phyloP scores from a whole-genome alignment of 2,113 vertebrate genomes.

The Atractosteus spatula region DNA sequence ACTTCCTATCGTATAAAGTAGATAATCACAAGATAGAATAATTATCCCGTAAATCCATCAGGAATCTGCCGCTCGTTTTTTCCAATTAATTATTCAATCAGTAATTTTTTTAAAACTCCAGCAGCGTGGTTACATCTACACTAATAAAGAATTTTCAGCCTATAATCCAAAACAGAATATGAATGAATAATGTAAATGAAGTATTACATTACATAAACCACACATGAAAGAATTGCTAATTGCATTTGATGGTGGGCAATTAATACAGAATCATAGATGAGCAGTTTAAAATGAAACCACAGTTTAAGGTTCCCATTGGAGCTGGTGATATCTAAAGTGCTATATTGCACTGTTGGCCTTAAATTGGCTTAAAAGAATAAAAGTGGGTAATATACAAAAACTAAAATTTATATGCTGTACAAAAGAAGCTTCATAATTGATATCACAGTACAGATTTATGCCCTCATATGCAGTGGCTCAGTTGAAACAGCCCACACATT shows the following conservation, averaged over 20 bases:
- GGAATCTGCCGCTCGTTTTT: slow-evolving; percentile 92
- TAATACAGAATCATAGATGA: slow-evolving; percentile 96
- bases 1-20: slow-evolving; percentile 86
- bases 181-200: slow-evolving; percentile 99
- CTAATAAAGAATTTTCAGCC: slow-evolving; percentile 97
- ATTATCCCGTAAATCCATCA: slow-evolving; percentile 98
- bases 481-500: slow-evolving; percentile 81
- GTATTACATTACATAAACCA: slow-evolving; percentile 99
- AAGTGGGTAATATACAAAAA: slow-evolving; percentile 56
- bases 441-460: slow-evolving; percentile 82
- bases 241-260: slow-evolving; percentile 98
- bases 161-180: slow-evolving; percentile 97
- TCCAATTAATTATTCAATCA: slow-evolving; percentile 96
- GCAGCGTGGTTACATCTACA: slow-evolving; percentile 91
- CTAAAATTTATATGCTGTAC: slow-evolving; percentile 73
- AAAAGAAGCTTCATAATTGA: slow-evolving; percentile 80
- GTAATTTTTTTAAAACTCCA: slow-evolving; percentile 91
- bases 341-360: slow-evolving; percentile 64
- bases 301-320: slow-evolving; percentile 83
- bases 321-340: slow-evolving; percentile 66
- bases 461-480: slow-evolving; percentile 72
- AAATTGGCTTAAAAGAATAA: slow-evolving; percentile 66
- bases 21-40: slow-evolving; percentile 95
- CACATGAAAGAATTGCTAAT: slow-evolving; percentile 99
- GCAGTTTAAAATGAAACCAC: slow-evolving; percentile 84